Percentiles rank a stretch among this genome's conserved stretches.
These are phyloP conservation scores for Tapirus indicus DNA, from an alignment of 2,797 vertebrate species.

Conservation along the genomic window DNA sequence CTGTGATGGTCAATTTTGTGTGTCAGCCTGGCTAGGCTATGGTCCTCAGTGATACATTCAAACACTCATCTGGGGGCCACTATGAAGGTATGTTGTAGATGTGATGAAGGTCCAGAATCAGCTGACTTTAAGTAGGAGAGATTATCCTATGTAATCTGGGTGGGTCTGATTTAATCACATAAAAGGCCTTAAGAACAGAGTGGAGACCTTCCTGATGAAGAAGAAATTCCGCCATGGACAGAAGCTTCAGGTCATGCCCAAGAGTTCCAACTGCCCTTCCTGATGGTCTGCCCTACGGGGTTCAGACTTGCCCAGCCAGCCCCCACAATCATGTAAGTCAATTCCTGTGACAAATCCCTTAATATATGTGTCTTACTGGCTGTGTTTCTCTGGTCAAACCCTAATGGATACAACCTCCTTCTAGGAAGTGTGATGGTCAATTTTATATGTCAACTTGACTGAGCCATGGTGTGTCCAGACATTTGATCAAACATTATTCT, in stretches of 20 bases:
- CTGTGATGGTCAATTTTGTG: background rate
- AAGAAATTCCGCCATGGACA: background rate
- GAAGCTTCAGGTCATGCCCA: too few species aligned
- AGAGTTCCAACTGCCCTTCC: background rate
- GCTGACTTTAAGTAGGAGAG: background rate
- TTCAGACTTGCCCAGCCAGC: background rate
- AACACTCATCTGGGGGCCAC: background rate
- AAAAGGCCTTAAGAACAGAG: background rate
- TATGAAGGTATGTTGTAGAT: background rate
- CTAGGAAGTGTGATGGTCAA: background rate
- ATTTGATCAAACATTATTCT: too few species aligned
- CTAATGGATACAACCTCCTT: background rate
- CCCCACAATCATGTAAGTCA: background rate
- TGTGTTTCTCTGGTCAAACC: background rate
- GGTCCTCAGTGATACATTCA: background rate
- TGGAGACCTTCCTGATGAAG: background rate
- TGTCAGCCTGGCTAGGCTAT: too few species aligned
- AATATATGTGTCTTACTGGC: background rate
- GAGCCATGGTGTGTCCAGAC: background rate
- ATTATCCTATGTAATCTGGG: background rate
- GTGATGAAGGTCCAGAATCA: background rate
- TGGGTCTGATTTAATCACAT: background rate
- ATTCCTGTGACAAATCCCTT: background rate
- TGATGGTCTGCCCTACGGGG: rapidly evolving
- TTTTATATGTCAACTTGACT: background rate